Base-by-base conservation (phyloP, 2,113 vertebrate species). In the Ciconia boyciana region DNA sequence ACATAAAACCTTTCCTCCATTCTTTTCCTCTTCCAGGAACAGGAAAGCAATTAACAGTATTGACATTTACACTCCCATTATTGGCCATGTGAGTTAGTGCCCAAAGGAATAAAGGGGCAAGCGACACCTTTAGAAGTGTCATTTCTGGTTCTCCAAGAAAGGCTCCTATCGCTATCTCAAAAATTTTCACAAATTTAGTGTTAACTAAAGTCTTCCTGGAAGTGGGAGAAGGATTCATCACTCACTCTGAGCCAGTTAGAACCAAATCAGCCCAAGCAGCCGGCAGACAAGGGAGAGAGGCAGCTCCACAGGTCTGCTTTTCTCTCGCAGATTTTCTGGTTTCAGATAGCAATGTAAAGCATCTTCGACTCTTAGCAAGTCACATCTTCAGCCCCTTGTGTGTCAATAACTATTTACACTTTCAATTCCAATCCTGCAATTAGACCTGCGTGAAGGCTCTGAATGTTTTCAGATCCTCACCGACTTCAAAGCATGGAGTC, bases 401-500 rank as follows among this genome's bases (percentile, higher is more conserved):
- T 34, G 31, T 29, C 72, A 17, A 22, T 2, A 39, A 52, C 46
- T 7, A 64, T n/a, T 78, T 55, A 55, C n/a, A 18, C 28, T 49
- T n/a, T 7, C 21, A 22, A 16, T 41, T 51, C 57, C 85, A 75
- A 7, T 16, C 51, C 69, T 64, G 43, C 31, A 32, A 4, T 3
- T 65, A 72, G 70, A 55, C 22, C 78, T 18, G 19, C 2, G 48
- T 6, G 74, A 89, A 70, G 34, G 60, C 64, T 72, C 26, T 1
- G 36, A 49, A 20, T 4, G 6, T 61, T 88, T 75, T 31, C 66
- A 75, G 55, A 5, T 8, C 34, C 79, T 55, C 68, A 6, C 15
- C 0, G 0, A 25, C 26, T 36, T 25, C 49, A 21, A 1, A 0
- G 7, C 32, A 11, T 0, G 8, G 36, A 65, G 41, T 48, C 64